phyloP scores from a whole-genome alignment of 2,113 vertebrate species.

The Shinisaurus crocodilurus region DNA sequence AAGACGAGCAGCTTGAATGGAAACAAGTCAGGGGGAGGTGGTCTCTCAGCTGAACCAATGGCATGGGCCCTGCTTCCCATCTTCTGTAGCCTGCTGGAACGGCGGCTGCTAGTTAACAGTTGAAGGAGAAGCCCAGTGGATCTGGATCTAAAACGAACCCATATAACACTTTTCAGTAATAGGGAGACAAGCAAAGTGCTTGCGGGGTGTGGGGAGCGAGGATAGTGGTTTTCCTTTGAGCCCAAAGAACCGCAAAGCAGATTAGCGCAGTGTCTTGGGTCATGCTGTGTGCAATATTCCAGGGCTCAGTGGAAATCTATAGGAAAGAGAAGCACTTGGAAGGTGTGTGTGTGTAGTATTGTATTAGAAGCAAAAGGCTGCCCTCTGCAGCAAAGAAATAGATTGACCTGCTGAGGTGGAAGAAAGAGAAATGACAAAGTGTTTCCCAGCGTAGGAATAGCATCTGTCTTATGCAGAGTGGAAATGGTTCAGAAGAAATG shows the following conservation, averaged over 20 bases:
- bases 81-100: too few relatives aligned
- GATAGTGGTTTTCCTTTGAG: neutral
- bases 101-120: too few relatives aligned
- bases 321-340: neutral
- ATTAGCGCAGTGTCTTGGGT: neutral
- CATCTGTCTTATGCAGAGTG: neutral
- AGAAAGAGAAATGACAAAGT: neutral
- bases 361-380: neutral
- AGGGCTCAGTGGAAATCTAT: neutral
- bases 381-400: conserved; percentile 3
- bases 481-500: neutral
- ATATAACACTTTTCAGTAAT: neutral
- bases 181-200: neutral
- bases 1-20: too few relatives aligned
- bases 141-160: too few relatives aligned
- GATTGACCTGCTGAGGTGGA: neutral
- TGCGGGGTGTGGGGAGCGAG: neutral
- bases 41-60: too few relatives aligned
- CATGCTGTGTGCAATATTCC: neutral
- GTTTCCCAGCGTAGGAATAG: neutral
- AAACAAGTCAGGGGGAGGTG: too few relatives aligned
- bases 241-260: neutral
- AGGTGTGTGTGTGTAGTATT: too few relatives aligned
- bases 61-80: too few relatives aligned
- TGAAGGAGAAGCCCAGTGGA: too few relatives aligned